phyloP scores from a whole-genome alignment of 2,113 vertebrate species.

The Callospermophilus lateralis region DNA sequence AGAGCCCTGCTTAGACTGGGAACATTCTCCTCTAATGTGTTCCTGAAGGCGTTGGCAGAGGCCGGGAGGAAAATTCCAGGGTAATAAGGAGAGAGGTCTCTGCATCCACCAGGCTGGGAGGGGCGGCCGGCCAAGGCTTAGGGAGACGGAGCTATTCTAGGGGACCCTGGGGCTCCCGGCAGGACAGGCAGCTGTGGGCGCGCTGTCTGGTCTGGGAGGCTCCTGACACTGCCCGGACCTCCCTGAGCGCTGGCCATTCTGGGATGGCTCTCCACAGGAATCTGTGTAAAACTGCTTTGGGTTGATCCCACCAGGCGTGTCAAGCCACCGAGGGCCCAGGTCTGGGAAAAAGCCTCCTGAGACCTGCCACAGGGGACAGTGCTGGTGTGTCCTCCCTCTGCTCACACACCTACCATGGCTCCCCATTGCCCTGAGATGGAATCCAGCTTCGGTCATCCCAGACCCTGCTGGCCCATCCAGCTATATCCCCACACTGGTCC shows the following conservation, averaged over 20 bases:
- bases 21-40: slow-evolving; percentile 65
- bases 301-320: background rate
- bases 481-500: fast-evolving
- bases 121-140: background rate
- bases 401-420: background rate
- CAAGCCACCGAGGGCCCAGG: background rate
- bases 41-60: slow-evolving; percentile 70
- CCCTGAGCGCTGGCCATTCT: background rate
- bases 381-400: background rate
- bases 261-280: background rate
- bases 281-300: background rate
- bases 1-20: slow-evolving; percentile 51
- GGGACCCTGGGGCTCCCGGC: background rate
- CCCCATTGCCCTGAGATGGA: background rate
- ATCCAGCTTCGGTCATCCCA: background rate
- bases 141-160: background rate
- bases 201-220: background rate
- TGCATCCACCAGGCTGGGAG: background rate
- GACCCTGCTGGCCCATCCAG: background rate
- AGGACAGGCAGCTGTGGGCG: background rate
- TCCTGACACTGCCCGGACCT: background rate
- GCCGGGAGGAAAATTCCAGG: slow-evolving; percentile 75
- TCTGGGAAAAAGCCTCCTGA: background rate
- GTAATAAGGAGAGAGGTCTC: slow-evolving; percentile 18
- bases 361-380: fast-evolving